Conservation (phyloP, 1,140 invertebrate species). For the Sinonovacula constricta region DNA sequence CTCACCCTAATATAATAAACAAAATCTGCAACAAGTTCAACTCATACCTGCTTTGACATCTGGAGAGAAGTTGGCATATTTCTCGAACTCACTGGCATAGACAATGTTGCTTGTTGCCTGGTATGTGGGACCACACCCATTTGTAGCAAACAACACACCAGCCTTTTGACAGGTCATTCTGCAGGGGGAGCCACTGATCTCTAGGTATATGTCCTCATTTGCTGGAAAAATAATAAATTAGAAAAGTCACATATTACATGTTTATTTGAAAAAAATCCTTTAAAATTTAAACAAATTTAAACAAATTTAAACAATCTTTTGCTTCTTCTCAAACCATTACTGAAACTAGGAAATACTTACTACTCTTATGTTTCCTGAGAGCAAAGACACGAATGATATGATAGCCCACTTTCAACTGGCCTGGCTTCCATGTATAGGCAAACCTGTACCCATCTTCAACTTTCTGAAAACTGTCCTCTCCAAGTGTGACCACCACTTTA, state of each 20-base stretch:
- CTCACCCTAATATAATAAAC: too few relatives aligned
- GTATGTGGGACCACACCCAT: conserved; percentile 58
- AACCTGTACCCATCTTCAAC: conserved; percentile 49
- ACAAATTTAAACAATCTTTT: too few relatives aligned
- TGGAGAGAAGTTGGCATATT: conserved; percentile 59
- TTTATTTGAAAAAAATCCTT: too few relatives aligned
- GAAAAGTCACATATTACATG: too few relatives aligned
- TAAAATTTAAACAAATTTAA: too few relatives aligned
- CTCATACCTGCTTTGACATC: conserved; percentile 56
- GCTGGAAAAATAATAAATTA: conserved; percentile 47
- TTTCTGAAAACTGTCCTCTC: conserved; percentile 28
- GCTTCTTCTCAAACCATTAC: too few relatives aligned
- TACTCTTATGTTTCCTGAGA: conserved; percentile 49
- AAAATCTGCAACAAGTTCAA: too few relatives aligned
- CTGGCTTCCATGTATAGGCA: conserved; percentile 48
- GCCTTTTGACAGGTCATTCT: conserved; percentile 57
- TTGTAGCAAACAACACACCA: conserved; percentile 61
- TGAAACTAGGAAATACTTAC: too few relatives aligned
- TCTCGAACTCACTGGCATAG: conserved; percentile 62
- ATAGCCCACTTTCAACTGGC: conserved; percentile 50
- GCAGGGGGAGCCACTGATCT: conserved; percentile 60
- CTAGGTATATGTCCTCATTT: conserved; percentile 48
- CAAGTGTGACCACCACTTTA: conserved; percentile 29
- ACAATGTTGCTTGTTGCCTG: conserved; percentile 56
- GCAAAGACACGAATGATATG: conserved; percentile 57